A percentile compares a stretch with the other conserved stretches of the same genome.
phyloP scores from a whole-genome alignment of 2,797 vertebrate species.

The Peromyscus melanophrys region DNA sequence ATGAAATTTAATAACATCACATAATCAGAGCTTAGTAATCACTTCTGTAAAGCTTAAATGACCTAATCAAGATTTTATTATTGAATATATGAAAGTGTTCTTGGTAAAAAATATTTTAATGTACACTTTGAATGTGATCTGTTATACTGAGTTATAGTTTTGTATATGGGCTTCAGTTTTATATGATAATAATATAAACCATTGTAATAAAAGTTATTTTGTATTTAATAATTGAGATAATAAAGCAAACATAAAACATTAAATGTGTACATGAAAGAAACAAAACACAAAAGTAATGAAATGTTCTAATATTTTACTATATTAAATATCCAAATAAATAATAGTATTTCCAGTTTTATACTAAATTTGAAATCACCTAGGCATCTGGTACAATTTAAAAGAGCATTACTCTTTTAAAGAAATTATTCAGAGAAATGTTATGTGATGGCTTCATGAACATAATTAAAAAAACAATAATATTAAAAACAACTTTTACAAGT shows the following conservation, averaged over 20 bases:
- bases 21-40: neutral
- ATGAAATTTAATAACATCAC: conserved; percentile 40
- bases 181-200: neutral
- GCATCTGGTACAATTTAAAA: neutral
- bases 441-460: neutral
- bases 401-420: neutral
- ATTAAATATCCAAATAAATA: neutral
- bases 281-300: neutral
- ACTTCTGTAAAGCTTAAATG: conserved; percentile 13
- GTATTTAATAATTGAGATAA: neutral
- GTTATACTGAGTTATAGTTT: neutral
- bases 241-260: neutral
- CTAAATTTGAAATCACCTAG: neutral
- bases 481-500: neutral
- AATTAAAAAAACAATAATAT: neutral
- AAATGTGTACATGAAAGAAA: neutral
- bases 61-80: conserved; percentile 5
- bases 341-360: neutral
- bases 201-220: conserved; percentile 14
- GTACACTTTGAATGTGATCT: neutral
- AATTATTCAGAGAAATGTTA: neutral
- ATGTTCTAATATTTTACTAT: neutral
- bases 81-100: neutral
- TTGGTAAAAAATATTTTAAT: conserved; percentile 10
- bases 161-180: neutral